A percentile compares a stretch with the other conserved stretches of the same genome.
Evolutionary conservation across 2,113 vertebrate genomes (phyloP).

Genomic region (Rissa tridactyla): DNA sequence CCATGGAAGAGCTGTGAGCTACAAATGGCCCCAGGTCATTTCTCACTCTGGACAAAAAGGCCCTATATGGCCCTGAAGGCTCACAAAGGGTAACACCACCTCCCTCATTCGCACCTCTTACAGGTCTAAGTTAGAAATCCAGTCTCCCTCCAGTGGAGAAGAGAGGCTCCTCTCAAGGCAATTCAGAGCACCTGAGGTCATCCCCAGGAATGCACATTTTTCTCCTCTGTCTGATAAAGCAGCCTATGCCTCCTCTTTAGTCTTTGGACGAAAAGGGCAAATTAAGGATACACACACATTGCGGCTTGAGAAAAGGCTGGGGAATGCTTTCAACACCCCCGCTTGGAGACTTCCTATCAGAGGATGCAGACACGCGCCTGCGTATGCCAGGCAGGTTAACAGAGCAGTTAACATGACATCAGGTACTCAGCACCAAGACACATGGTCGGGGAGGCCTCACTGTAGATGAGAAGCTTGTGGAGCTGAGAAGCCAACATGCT

Average conservation of each 20-base stretch:
- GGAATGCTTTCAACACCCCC: background rate
- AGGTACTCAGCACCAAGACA: background rate
- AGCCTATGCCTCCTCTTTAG: background rate
- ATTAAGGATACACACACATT: background rate
- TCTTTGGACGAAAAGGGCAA: background rate
- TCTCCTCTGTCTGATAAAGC: background rate
- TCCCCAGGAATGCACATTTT: background rate
- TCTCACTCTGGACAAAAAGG: background rate
- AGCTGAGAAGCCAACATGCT: background rate
- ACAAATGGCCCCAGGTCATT: background rate
- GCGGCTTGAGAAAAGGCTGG: background rate
- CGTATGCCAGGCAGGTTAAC: background rate
- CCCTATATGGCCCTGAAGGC: background rate
- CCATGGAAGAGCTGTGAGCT: background rate
- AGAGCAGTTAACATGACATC: constrained; percentile 11
- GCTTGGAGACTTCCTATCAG: background rate
- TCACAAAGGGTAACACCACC: background rate
- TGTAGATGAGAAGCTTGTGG: background rate
- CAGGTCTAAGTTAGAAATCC: background rate
- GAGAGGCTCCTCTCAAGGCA: background rate
- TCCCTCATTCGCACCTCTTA: background rate
- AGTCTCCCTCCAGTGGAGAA: background rate
- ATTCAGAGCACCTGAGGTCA: background rate
- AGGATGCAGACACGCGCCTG: background rate
- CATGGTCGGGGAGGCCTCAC: background rate